Conservation (phyloP, 2,797 vertebrate species). For the Nyctibius grandis region DNA sequence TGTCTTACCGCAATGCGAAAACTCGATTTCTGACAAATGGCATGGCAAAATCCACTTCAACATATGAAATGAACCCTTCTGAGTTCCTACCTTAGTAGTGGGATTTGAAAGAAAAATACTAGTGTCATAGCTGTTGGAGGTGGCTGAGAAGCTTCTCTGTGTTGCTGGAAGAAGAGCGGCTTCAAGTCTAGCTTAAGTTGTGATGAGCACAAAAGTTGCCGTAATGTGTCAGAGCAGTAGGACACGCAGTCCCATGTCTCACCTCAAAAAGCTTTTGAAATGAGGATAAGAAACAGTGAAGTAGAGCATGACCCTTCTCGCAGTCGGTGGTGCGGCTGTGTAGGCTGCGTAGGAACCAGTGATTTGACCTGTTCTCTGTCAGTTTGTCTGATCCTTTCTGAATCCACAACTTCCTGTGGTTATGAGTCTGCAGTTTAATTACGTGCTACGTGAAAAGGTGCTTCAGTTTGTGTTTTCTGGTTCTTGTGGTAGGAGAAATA, state of each 20-base stretch:
- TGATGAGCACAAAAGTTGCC: not conserved
- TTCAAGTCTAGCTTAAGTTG: not conserved
- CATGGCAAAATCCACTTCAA: not conserved
- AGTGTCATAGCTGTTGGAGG: rapidly evolving
- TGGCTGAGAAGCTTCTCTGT: not conserved
- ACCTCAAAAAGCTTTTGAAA: not conserved
- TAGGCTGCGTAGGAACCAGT: not conserved
- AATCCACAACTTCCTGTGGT: not conserved
- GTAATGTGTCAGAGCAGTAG: not conserved
- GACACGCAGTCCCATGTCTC: not conserved
- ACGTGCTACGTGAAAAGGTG: not conserved
- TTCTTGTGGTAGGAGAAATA: not conserved
- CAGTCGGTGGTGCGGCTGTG: rapidly evolving
- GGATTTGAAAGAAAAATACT: not conserved
- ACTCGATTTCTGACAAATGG: not conserved
- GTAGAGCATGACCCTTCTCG: rapidly evolving
- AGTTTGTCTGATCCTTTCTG: not conserved
- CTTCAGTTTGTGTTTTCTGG: not conserved
- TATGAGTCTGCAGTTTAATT: not conserved
- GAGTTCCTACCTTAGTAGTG: not conserved
- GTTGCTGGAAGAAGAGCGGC: not conserved
- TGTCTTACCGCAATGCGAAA: not conserved
- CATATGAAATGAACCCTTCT: not conserved
- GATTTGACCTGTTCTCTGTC: not conserved
- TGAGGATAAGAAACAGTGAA: not conserved